Conservation (phyloP, 2,797 vertebrate species). For the Lepilemur septentrionalis region DNA sequence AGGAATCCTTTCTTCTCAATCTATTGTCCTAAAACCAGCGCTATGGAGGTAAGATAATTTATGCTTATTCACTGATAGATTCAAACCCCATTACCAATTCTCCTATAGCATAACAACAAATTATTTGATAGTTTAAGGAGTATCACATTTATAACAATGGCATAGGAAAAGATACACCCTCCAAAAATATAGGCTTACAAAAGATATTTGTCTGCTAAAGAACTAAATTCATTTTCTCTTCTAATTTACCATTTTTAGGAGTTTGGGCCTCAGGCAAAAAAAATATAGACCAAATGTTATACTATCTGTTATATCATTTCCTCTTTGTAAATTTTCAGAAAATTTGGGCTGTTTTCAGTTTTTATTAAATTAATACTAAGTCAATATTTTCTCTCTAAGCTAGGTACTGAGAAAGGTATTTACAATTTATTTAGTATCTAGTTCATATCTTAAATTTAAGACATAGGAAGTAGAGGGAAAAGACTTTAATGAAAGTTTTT, state of each 20-base stretch:
- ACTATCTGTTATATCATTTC: background rate
- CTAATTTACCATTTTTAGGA: background rate
- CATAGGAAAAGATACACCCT: background rate
- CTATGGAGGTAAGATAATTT: background rate
- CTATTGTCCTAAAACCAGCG: background rate
- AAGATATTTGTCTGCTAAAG: background rate
- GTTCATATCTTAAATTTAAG: background rate
- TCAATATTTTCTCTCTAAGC: background rate
- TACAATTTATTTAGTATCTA: background rate
- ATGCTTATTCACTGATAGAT: background rate
- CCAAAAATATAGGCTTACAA: background rate
- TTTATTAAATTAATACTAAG: background rate
- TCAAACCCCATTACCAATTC: background rate
- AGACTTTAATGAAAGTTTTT: background rate
- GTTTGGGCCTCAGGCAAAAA: background rate
- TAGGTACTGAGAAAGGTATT: background rate
- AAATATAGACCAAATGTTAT: background rate
- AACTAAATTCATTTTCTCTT: background rate
- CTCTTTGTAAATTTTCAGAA: slow-evolving; percentile 3
- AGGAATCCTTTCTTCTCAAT: background rate
- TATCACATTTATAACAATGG: background rate
- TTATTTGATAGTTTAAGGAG: background rate
- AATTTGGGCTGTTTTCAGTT: background rate
- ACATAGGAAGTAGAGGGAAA: background rate
- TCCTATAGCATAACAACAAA: background rate